Conservation (phyloP, 2,888 invertebrate species). For the Lacanobia wlatinum region DNA sequence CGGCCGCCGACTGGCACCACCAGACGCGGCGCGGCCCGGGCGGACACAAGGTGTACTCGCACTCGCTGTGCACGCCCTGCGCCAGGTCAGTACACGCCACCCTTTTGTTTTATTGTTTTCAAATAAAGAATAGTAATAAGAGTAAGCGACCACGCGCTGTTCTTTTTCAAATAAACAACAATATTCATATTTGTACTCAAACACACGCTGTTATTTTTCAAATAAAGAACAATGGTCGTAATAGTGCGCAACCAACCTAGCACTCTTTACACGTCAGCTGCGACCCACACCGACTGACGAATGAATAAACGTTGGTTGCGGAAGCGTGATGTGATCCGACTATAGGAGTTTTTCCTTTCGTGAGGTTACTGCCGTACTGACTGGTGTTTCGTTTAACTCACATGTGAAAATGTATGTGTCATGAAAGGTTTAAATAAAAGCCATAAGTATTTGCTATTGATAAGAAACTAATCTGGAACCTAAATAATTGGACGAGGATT, state of each 20-base stretch:
- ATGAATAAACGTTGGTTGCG: background rate
- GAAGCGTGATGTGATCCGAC: background rate
- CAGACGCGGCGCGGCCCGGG: slow-evolving; percentile 88
- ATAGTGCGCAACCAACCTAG: background rate
- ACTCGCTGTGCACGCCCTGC: slow-evolving; percentile 93
- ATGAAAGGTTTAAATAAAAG: background rate
- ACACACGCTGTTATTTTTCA: background rate
- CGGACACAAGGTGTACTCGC: slow-evolving; percentile 89
- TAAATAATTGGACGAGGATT: background rate
- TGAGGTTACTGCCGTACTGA: slow-evolving; percentile 34
- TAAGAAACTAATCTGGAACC: background rate
- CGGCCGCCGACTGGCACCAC: slow-evolving; percentile 84
- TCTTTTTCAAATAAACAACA: background rate
- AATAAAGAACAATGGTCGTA: background rate
- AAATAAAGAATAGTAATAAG: background rate
- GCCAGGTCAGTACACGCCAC: slow-evolving; percentile 89
- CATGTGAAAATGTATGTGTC: background rate
- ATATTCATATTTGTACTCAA: background rate
- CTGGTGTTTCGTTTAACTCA: background rate
- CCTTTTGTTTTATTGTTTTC: background rate
- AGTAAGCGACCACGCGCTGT: background rate
- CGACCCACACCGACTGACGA: background rate
- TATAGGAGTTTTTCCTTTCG: background rate
- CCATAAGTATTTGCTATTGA: too few species aligned
- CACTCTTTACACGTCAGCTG: background rate